Evolutionary conservation across 2,797 vertebrate genomes (phyloP).

Genomic region (Smutsia gigantea): DNA sequence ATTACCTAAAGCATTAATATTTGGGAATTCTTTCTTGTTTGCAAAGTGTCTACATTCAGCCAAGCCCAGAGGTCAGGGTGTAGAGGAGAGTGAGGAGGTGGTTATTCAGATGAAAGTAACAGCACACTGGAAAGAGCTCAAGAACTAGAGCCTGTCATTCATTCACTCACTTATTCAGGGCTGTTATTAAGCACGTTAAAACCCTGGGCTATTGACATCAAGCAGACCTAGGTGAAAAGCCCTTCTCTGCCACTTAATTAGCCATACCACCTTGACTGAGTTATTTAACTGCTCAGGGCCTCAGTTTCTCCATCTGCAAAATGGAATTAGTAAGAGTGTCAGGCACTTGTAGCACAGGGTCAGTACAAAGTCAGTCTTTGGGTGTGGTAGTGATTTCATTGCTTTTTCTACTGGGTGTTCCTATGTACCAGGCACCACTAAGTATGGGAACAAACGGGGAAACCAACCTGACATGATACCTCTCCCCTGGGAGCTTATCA

Average conservation of each 20-base stretch:
- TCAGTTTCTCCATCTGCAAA: neutral
- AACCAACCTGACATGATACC: rapidly evolving
- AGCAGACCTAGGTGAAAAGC: neutral
- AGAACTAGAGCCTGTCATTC: neutral
- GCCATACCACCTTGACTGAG: neutral
- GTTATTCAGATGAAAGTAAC: neutral
- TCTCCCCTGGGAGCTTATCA: neutral
- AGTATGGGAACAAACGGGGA: neutral
- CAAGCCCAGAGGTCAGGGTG: conserved; percentile 36
- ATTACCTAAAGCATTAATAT: neutral
- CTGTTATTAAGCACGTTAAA: neutral
- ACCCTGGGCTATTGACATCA: neutral
- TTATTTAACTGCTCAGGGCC: neutral
- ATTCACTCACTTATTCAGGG: neutral
- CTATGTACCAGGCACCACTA: neutral
- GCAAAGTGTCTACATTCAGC: conserved; percentile 6
- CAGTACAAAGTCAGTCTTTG: neutral
- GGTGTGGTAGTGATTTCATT: neutral
- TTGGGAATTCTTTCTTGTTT: conserved; percentile 43
- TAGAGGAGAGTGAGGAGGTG: neutral
- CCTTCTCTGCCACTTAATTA: neutral
- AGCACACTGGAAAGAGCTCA: neutral
- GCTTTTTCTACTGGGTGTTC: neutral
- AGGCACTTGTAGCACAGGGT: neutral
- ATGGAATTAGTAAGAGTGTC: neutral